Evolutionary conservation across 2,797 vertebrate genomes (phyloP), one percentile per base, ranked within the genome.

Genomic region (Dicrostonyx torquatus): DNA sequence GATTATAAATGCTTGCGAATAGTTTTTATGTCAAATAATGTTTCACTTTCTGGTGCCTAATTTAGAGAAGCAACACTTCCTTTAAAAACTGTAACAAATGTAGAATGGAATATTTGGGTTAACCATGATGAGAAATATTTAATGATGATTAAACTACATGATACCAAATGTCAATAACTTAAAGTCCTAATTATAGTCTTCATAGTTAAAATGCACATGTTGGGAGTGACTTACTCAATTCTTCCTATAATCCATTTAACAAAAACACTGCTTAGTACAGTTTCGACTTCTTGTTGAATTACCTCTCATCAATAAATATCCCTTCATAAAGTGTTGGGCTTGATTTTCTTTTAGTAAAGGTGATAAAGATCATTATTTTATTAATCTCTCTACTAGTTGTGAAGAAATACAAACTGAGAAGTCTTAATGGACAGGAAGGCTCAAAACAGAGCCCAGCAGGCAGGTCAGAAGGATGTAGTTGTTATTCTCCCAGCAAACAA

Each of bases 41-140:
- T 89, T 86, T 94, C 83, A 88, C 9, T 17, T 62, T 48, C 14
- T 75, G 15, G 37, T 73, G n/a, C 90, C 80, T 91, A 48, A 37
- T 96, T 89, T 76, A 70, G 72, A 95, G 24, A 20, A 93, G 80
- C 5, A 85, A 40, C 18, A 95, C 78, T 83, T 43, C 75, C 87
- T 93, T 96, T 90, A 58, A 84, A 93, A 95, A 62, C 5, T 89
- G 22, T 31, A 43, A 94, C 12, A 87, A 48, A 95, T 68, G 87
- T 83, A 91, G 94, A 40, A 77, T 72, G 20, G 92, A 83, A 8
- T 72, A 84, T 60, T 60, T 70, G 6, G 17, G 29, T 91, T 48
- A 90, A 18, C 13, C 17, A 93, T 24, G 34, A 62, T 24, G 93
- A 93, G 43, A 87, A 91, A 83, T 45, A 3, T 8, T 88, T 78